Evolutionary conservation across 1,140 invertebrate species (phyloP), one percentile per base, ranked within the genome.

Genomic region (Armadillidium nasatum): DNA sequence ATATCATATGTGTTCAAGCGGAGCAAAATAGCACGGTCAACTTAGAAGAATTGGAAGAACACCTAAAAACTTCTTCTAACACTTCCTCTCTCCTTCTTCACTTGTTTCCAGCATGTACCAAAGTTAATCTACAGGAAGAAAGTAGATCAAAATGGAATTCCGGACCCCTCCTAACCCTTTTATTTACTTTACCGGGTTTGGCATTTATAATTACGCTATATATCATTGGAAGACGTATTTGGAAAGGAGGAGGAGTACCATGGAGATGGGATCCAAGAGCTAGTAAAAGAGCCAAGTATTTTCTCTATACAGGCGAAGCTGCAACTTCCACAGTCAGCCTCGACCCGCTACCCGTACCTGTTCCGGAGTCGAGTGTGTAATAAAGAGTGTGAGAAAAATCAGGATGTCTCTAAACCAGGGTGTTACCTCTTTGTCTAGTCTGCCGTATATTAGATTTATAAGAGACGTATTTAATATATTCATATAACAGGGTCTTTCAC

Each of bases 221-320:
- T 44, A 50, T 80, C 21, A 80, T 80, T 72, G 79, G 74, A 21
- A 70, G 77, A 71, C 72, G 72, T 70, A 76, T 80, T 44, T 80
- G 79, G 79, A 72, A 76, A 50, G 79, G 79, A 15, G 79, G 79
- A 23, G 79, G 76, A 45, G 76, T 78, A 4, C 79, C 76, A 13
- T 80, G 76, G 76, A 71, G 77, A 23, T 80, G 79, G 79, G 76
- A 80, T 75, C 79, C 79, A 50, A 73, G 79, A 71, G 75, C 79
- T 10, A 77, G 72, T 33, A 80, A 80, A 22, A 75, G 73, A 13
- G 77, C 74, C 15, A 80, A 80, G 44, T 80, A 80, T 43, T 80
- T 80, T 44, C 75, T 80, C 15, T 80, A 80, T 50, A 80, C 79
- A 21, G 79, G 79, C 33, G 76, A 78, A 44, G 69, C 75, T 33